A percentile compares a stretch with the other conserved stretches of the same genome.
Evolutionary conservation across 2,888 invertebrate species (phyloP).

Genomic region (Isotomurus palustris): DNA sequence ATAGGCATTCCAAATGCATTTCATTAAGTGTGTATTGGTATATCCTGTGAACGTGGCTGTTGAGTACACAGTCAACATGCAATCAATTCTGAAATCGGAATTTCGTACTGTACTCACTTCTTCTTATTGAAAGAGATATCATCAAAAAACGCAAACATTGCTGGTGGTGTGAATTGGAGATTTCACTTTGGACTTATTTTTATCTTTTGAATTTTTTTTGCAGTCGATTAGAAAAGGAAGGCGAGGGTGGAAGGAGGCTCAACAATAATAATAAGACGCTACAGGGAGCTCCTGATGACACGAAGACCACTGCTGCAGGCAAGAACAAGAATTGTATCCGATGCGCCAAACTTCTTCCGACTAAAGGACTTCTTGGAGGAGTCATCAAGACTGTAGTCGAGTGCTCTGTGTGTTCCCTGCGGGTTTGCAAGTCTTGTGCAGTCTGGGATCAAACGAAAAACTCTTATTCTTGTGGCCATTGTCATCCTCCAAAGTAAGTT

Average conservation of each 20-base stretch:
- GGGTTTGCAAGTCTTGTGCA: constrained; percentile 34
- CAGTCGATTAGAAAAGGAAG: constrained; percentile 11
- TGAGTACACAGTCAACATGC: too few relatives aligned
- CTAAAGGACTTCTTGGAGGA: constrained; percentile 11
- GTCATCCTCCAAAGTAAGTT: constrained; percentile 37
- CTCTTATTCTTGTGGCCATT: constrained; percentile 32
- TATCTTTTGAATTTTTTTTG: neutral
- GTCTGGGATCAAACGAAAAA: constrained; percentile 31
- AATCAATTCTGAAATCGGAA: too few relatives aligned
- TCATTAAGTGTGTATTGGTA: too few relatives aligned
- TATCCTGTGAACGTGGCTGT: too few relatives aligned
- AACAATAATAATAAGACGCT: neutral
- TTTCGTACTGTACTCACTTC: too few relatives aligned
- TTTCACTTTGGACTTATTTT: too few relatives aligned
- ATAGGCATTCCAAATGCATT: too few relatives aligned
- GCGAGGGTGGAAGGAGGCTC: constrained; percentile 10
- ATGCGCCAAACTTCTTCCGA: constrained; percentile 21
- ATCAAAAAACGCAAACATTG: too few relatives aligned
- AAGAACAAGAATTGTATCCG: constrained; percentile 26
- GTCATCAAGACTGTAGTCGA: constrained; percentile 7
- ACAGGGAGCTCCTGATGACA: neutral
- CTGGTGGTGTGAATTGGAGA: too few relatives aligned
- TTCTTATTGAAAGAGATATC: too few relatives aligned
- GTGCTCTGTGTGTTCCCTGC: constrained; percentile 30
- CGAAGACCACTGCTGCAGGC: neutral